Base-by-base conservation (phyloP, 1,140 invertebrate genomes). In the Drosophila nigrodunni region DNA sequence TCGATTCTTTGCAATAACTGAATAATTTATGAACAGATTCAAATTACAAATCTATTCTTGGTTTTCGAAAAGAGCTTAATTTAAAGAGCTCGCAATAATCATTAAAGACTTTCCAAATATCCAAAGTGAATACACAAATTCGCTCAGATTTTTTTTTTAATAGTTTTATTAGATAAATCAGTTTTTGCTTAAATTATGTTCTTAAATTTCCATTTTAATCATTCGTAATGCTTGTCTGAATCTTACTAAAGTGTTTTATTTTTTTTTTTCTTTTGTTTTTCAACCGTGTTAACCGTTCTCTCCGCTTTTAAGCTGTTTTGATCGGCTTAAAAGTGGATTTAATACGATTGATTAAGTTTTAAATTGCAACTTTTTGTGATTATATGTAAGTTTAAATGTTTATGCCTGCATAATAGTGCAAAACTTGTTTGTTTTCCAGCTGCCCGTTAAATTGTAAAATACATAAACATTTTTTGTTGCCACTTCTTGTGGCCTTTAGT, bases 81-180 rank as follows among this genome's bases (percentile, higher is more conserved):
- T 30, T 30, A 30, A 30, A 2, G 25, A 30, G 18, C 25, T 6
- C 25, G 2, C 6, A 5, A 30, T 30, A 30, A 30, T 30, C 25
- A 2, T 30, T 30, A 35, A 46, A 6, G 10, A 4, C 11, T 41
- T 46, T 11, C n/a, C 15, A 46, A 25, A 25, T 2, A 25, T 49
- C 7, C 35, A 41, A 61, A 5, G 5, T 46, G 21, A 44, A 60
- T 3, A 60, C 9, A 49, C 30, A 62, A 57, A 59, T 46, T 11
- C 21, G 21, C 10, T 34, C 55, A 39, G 50, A 55, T 55, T 65
- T 66, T 2, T 2, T 30, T 80, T 72, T 79, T 21, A 68, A 77
- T 77, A 78, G 58, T 78, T 75, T 88, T 89, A 89, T 88, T 80
- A 70, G 55, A 87, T 80, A 80, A 82, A 87, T 88, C 77, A 82